Conservation (phyloP, 2,797 vertebrate genomes). For the Chloroceryle inda region DNA sequence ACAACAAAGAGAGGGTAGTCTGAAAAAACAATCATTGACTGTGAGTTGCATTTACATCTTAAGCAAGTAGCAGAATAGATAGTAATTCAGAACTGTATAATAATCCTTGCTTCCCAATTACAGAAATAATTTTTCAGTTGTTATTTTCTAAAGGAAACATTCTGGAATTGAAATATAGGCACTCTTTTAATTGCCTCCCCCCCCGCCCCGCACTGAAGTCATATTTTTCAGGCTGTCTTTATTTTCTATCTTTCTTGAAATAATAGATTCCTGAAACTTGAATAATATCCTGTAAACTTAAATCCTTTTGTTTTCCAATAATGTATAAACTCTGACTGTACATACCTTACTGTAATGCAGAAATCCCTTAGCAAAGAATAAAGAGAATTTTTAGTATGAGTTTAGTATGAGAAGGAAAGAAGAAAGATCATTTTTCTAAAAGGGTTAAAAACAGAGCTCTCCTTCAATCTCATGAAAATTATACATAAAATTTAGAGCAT, state of each 20-base stretch:
- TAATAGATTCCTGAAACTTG: neutral
- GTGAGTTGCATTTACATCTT: neutral
- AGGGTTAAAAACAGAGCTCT: neutral
- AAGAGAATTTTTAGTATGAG: slow-evolving; percentile 12
- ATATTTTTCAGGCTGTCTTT: neutral
- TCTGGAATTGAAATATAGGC: neutral
- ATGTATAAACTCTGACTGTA: neutral
- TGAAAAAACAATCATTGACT: neutral
- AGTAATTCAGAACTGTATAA: neutral
- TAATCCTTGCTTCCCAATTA: neutral
- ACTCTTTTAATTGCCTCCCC: neutral
- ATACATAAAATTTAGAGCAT: neutral
- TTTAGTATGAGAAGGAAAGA: neutral
- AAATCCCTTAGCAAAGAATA: neutral
- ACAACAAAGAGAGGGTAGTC: neutral
- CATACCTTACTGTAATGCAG: neutral
- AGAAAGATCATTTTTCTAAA: neutral
- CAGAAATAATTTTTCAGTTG: neutral
- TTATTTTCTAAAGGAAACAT: neutral
- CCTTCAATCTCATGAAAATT: neutral
- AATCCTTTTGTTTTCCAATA: neutral
- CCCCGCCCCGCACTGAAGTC: neutral
- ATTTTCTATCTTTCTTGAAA: neutral
- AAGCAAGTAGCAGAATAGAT: neutral
- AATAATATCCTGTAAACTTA: neutral